Evolutionary conservation across 2,113 vertebrate genomes (phyloP).

Genomic region (Meriones unguiculatus): DNA sequence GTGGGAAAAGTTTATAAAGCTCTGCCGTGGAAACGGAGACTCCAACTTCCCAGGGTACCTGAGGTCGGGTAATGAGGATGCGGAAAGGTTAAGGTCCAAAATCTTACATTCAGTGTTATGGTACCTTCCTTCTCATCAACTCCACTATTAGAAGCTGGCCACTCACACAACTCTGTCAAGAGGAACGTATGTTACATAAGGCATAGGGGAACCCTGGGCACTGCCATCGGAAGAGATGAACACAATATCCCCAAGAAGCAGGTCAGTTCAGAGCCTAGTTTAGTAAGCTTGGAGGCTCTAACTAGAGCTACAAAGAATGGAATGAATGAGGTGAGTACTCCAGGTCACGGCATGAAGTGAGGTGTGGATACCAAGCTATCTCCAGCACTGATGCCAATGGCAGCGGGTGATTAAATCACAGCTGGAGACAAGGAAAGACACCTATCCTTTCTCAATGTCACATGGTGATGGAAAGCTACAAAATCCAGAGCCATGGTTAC

Average conservation of each 20-base stretch:
- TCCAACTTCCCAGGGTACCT: background rate
- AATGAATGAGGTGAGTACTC: background rate
- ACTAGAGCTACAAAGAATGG: background rate
- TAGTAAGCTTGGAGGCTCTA: background rate
- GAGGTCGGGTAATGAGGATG: background rate
- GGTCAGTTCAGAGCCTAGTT: background rate
- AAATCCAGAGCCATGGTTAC: background rate
- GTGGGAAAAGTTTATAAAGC: background rate
- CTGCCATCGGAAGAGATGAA: background rate
- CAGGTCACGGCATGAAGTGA: background rate
- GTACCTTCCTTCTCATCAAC: background rate
- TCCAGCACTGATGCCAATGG: background rate
- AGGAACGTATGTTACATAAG: background rate
- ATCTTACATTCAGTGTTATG: background rate
- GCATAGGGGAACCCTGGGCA: background rate
- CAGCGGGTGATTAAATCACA: background rate
- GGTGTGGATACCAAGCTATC: background rate
- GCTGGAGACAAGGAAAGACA: background rate
- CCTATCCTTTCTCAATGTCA: background rate
- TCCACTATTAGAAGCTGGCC: background rate
- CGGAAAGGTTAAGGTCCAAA: background rate
- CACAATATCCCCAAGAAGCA: background rate
- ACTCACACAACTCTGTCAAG: background rate
- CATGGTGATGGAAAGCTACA: background rate
- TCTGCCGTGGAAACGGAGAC: background rate